Percentiles rank a stretch among this genome's conserved stretches.
These are phyloP conservation scores for Sarcophaga rosellei DNA, from an alignment of 2,888 invertebrate genomes.

Conservation along the genomic window DNA sequence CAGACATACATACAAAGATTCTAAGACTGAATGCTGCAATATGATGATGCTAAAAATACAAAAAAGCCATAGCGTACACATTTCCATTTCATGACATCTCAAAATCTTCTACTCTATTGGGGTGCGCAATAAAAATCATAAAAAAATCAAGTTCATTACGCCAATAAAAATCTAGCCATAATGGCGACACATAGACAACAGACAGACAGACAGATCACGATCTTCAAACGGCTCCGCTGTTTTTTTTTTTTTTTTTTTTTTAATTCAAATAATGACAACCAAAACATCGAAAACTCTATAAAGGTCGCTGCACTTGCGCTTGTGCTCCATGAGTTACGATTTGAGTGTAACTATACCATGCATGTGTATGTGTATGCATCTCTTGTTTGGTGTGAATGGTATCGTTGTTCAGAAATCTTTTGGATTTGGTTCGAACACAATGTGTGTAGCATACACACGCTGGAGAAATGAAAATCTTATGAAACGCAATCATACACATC, in stretches of 20 bases:
- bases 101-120: neutral
- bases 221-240: too few species aligned
- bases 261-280: neutral
- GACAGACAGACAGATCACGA: too few species aligned
- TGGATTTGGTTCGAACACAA: neutral
- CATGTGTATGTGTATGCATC: neutral
- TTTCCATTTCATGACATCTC: neutral
- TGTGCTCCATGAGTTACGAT: neutral
- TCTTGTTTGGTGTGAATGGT: neutral
- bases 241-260: too few species aligned
- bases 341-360: constrained; percentile 8
- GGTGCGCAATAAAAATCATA: neutral
- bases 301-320: constrained; percentile 64
- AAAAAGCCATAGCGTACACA: neutral
- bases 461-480: too few species aligned
- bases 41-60: neutral
- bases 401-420: neutral
- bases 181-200: neutral
- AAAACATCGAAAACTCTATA: constrained; percentile 3
- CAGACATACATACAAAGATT: neutral
- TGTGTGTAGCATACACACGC: too few species aligned
- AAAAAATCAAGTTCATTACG: neutral
- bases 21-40: neutral
- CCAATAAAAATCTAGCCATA: constrained; percentile 6
- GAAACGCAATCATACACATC: too few species aligned